Conservation (phyloP, 1,140 invertebrate species). For the Trialeurodes vaporariorum region DNA sequence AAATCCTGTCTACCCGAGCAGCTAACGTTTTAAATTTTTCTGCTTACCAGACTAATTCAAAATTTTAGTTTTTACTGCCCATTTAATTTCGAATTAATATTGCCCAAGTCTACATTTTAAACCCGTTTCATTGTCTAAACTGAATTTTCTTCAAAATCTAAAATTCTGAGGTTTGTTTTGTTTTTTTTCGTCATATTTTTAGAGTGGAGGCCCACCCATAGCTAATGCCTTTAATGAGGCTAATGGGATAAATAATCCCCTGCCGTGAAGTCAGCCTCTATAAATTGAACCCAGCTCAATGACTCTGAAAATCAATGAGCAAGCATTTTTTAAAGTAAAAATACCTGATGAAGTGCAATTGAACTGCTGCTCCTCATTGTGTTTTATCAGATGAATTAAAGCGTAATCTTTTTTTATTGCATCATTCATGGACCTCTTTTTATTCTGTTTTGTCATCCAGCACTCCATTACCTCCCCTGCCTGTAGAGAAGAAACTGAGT, state of each 20-base stretch:
- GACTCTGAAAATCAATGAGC: not conserved
- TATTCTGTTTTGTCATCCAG: conserved; percentile 33
- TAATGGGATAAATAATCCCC: no score
- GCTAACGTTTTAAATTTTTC: no score
- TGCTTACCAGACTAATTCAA: no score
- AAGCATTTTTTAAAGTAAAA: not conserved
- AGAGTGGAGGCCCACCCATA: not conserved
- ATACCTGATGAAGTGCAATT: not conserved
- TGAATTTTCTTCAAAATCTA: no score
- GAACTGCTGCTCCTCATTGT: not conserved
- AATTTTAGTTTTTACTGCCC: no score
- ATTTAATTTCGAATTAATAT: no score
- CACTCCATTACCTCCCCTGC: conserved; percentile 57
- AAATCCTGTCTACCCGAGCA: no score
- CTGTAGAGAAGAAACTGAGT: conserved; percentile 40
- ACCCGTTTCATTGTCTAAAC: no score
- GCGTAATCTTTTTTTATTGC: not conserved
- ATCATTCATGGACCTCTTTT: conserved; percentile 12
- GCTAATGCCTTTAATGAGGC: no score
- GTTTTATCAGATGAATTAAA: not conserved
- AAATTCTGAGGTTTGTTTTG: no score
- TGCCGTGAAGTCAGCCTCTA: conserved; percentile 1
- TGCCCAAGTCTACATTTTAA: no score
- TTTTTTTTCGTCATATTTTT: not conserved
- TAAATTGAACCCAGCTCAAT: conserved; percentile 9